phyloP scores from a whole-genome alignment of 2,797 vertebrate species.

The Botia kubotai region DNA sequence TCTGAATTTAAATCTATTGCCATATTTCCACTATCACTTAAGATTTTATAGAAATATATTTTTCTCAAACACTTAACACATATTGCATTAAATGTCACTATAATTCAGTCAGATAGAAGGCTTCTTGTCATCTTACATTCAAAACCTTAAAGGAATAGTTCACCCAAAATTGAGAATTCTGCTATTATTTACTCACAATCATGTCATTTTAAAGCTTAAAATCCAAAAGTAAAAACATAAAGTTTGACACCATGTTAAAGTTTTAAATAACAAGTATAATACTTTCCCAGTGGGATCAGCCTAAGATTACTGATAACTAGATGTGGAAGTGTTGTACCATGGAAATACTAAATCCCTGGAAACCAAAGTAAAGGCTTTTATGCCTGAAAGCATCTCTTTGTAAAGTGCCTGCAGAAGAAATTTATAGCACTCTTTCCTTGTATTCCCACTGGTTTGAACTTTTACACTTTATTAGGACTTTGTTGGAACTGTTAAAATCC shows the following conservation, averaged over 20 bases:
- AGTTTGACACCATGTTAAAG: no score
- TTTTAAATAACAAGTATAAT: background rate
- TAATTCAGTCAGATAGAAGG: conserved; percentile 35
- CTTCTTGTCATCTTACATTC: conserved; percentile 25
- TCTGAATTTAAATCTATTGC: background rate
- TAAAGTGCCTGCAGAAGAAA: background rate
- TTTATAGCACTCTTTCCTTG: background rate
- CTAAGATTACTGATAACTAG: background rate
- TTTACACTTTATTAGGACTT: background rate
- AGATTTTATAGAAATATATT: conserved; percentile 8
- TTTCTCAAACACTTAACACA: background rate
- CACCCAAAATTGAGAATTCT: background rate
- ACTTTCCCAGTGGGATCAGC: background rate
- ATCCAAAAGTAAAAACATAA: no score
- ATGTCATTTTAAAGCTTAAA: background rate
- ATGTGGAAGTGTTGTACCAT: background rate
- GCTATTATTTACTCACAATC: background rate
- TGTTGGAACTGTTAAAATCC: background rate
- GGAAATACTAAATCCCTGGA: conserved; percentile 8
- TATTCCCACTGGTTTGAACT: background rate
- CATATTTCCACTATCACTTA: background rate
- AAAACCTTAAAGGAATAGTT: background rate
- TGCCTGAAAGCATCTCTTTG: conserved; percentile 6
- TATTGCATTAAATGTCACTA: conserved; percentile 33
- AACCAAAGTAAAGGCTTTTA: background rate